A percentile compares a stretch with the other conserved stretches of the same genome.
Evolutionary conservation across 2,888 invertebrate genomes (phyloP).

Genomic region (Beris chalybata): DNA sequence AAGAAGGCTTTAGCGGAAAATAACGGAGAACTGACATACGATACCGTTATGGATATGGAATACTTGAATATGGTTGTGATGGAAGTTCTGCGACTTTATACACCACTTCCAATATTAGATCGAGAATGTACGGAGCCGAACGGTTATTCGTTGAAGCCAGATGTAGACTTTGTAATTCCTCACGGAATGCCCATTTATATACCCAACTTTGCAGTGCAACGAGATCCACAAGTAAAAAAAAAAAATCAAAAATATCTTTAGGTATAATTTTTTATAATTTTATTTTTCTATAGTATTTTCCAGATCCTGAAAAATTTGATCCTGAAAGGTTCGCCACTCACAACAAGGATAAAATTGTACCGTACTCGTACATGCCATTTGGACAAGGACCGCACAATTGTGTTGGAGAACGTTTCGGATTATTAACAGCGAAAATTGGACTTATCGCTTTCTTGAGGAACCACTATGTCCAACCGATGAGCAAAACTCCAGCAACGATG

Average conservation of each 20-base stretch:
- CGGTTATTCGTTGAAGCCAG: conserved; percentile 49
- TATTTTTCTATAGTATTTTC: conserved; percentile 46
- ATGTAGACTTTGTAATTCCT: conserved; percentile 46
- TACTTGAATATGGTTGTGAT: conserved; percentile 55
- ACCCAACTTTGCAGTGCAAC: conserved; percentile 51
- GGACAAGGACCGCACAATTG: conserved; percentile 53
- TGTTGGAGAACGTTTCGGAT: conserved; percentile 52
- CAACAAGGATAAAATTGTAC: conserved; percentile 45
- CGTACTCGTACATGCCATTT: conserved; percentile 51
- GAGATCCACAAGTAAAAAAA: conserved; percentile 49
- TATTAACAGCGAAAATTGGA: conserved; percentile 50
- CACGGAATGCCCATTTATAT: conserved; percentile 52
- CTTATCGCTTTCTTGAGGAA: conserved; percentile 51
- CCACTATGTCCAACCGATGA: conserved; percentile 46
- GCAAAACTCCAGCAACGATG: conserved; percentile 44
- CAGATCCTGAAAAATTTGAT: conserved; percentile 50
- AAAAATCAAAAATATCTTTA: no score
- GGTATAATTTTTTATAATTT: no score
- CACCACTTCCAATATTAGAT: conserved; percentile 53
- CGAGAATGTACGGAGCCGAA: conserved; percentile 47
- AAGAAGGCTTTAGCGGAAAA: conserved; percentile 49
- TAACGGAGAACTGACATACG: conserved; percentile 51
- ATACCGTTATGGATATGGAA: conserved; percentile 53
- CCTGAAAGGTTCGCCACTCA: conserved; percentile 51
- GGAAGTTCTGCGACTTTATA: conserved; percentile 54